A percentile compares a stretch with the other conserved stretches of the same genome.
phyloP scores from a whole-genome alignment of 92 coral and sea anemone species.

The Scolanthus callimorphus region DNA sequence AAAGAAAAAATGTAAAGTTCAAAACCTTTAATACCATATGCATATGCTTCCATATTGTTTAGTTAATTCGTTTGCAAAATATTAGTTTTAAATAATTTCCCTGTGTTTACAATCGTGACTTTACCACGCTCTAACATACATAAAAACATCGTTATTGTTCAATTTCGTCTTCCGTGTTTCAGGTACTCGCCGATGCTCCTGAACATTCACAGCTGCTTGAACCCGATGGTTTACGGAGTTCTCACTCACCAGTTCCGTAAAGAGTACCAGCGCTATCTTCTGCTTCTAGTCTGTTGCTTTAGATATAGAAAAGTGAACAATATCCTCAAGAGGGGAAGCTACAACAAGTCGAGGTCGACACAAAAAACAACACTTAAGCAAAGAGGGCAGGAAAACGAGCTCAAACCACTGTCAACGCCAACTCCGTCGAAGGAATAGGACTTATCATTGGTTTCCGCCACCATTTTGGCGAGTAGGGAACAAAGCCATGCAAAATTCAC shows the following conservation, averaged over 20 bases:
- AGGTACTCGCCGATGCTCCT: constrained; percentile 31
- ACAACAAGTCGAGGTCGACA: background rate
- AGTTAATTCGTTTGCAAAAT: no score
- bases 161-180: no score
- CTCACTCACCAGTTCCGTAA: constrained; percentile 56
- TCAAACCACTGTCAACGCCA: background rate
- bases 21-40: no score
- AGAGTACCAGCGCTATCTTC: constrained; percentile 35
- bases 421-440: background rate
- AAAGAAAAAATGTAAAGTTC: no score
- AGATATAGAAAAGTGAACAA: constrained; percentile 1
- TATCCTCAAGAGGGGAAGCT: background rate
- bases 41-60: no score
- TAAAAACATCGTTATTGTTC: constrained; percentile 10
- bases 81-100: no score
- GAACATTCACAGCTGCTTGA: constrained; percentile 59
- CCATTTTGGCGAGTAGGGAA: no score
- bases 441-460: no score
- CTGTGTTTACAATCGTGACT: no score
- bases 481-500: no score
- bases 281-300: constrained; percentile 27
- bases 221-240: constrained; percentile 67
- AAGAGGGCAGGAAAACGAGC: background rate
- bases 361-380: background rate
- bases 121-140: no score